A percentile compares a stretch with the other conserved stretches of the same genome.
These are phyloP conservation scores for Drosophila prostipennis DNA, from an alignment of 2,888 invertebrate genomes.

Conservation along the genomic window DNA sequence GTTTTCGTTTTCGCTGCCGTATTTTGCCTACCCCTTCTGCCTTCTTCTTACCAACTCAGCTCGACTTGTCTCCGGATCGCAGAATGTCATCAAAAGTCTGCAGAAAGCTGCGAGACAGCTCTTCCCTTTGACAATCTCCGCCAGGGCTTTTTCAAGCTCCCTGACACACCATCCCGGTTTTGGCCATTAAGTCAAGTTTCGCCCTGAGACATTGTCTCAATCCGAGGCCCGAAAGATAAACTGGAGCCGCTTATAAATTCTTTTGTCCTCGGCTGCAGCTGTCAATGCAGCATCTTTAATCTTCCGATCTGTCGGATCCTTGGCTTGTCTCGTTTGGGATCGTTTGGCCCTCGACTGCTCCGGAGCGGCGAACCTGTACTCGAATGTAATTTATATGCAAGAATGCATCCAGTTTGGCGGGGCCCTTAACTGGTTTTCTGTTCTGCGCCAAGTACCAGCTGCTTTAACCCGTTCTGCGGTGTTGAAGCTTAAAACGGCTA, in stretches of 20 bases:
- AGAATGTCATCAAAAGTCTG: constrained; percentile 31
- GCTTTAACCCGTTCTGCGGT: constrained; percentile 1
- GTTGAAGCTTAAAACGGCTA: neutral
- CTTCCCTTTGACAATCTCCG: constrained; percentile 37
- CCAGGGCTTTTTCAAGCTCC: constrained; percentile 2
- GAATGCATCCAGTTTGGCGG: constrained; percentile 35
- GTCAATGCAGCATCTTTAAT: constrained; percentile 49
- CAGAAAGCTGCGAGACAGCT: constrained; percentile 32
- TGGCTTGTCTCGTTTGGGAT: constrained; percentile 22
- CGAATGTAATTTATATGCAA: constrained; percentile 44
- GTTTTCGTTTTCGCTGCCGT: constrained; percentile 19
- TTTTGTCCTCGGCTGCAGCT: constrained; percentile 57
- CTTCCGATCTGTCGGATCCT: constrained; percentile 37
- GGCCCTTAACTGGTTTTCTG: constrained; percentile 58
- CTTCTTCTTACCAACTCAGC: neutral
- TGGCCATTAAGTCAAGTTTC: constrained; percentile 60
- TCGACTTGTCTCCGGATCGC: neutral
- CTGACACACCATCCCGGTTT: constrained; percentile 42
- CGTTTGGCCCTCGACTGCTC: constrained; percentile 16
- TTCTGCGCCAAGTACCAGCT: constrained; percentile 6
- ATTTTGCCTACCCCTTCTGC: neutral
- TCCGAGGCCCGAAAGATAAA: constrained; percentile 53
- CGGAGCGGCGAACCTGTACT: neutral
- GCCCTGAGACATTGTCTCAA: constrained; percentile 65
- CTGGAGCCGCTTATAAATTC: constrained; percentile 73